These are phyloP conservation scores for Dasypus novemcinctus DNA, from an alignment of 2,113 vertebrate genomes.

Conservation along the genomic window DNA sequence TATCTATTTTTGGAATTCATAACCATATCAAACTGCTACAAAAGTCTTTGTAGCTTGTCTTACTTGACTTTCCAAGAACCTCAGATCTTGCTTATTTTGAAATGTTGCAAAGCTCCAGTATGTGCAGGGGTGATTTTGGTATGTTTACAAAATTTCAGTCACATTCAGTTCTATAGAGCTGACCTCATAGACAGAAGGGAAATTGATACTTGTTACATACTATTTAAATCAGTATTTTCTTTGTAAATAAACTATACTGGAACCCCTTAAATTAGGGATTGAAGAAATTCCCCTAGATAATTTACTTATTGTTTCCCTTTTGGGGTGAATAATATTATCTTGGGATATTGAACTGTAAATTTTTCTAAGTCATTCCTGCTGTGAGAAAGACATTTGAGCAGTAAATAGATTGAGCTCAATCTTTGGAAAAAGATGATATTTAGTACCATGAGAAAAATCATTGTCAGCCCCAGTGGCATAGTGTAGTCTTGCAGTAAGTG, in stretches of 20 bases:
- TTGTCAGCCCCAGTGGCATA: constrained; percentile 61
- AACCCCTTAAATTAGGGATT: neutral
- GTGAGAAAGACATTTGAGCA: neutral
- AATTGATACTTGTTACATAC: neutral
- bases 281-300: neutral
- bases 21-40: no score
- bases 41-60: neutral
- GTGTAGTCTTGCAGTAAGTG: constrained; percentile 66
- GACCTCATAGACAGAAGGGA: neutral
- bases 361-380: constrained; percentile 31
- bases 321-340: neutral
- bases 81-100: constrained; percentile 16
- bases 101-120: neutral
- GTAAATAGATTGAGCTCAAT: constrained; percentile 65
- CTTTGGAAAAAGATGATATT: constrained; percentile 43
- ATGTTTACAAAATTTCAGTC: neutral
- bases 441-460: constrained; percentile 38
- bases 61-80: neutral
- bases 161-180: neutral
- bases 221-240: constrained; percentile 50
- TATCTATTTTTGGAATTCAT: no score
- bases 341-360: neutral
- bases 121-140: neutral
- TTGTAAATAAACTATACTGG: neutral
- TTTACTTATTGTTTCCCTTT: neutral